A percentile compares a stretch with the other conserved stretches of the same genome.
Evolutionary conservation across 2,797 vertebrate genomes (phyloP).

Genomic region (Smutsia temminckii): DNA sequence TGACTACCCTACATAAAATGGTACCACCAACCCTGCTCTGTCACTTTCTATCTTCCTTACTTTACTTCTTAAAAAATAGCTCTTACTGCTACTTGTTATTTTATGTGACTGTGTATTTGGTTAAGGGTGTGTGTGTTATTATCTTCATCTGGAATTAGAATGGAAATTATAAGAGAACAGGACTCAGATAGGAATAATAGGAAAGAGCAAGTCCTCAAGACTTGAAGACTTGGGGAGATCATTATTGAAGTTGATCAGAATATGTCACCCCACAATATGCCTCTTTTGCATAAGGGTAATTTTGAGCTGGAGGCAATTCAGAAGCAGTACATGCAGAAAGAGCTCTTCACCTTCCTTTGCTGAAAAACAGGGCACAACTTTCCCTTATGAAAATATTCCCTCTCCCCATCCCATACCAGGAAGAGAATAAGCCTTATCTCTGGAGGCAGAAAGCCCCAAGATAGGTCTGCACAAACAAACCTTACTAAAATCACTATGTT

Average conservation of each 20-base stretch:
- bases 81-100: background rate
- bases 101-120: background rate
- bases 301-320: background rate
- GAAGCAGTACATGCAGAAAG: background rate
- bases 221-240: background rate
- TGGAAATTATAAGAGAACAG: background rate
- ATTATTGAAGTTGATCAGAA: background rate
- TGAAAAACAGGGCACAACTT: background rate
- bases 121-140: background rate
- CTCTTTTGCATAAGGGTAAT: background rate
- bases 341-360: background rate
- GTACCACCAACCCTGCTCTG: background rate
- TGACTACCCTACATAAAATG: background rate
- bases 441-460: background rate
- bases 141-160: background rate
- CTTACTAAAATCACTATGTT: background rate
- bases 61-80: background rate
- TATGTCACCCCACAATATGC: background rate
- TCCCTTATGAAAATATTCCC: background rate
- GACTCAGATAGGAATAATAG: background rate
- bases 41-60: background rate
- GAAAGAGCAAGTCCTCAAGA: background rate
- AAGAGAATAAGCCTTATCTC: background rate
- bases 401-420: fast-evolving
- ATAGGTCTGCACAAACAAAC: background rate